phyloP scores from a whole-genome alignment of 2,888 invertebrate genomes.

The Eubasilissa splendida region DNA sequence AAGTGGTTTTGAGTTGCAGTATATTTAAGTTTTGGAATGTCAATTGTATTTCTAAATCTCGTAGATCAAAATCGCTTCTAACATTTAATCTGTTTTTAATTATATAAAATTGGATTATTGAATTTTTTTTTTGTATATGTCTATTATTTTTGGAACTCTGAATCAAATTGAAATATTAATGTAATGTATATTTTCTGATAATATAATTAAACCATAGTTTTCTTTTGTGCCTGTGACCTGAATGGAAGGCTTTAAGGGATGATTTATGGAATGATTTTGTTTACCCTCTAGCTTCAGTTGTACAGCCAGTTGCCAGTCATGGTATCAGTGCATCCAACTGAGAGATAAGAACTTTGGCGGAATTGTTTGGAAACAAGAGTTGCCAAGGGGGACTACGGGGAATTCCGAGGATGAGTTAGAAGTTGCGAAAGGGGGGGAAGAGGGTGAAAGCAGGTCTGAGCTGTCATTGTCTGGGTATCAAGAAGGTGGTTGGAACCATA shows the following conservation, averaged over 20 bases:
- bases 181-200: neutral
- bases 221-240: neutral
- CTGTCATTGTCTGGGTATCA: no score
- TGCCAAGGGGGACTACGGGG: conserved; percentile 18
- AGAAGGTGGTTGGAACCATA: no score
- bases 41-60: no score
- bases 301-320: conserved; percentile 54
- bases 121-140: no score
- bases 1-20: no score
- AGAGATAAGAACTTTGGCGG: conserved; percentile 54
- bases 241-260: conserved; percentile 37
- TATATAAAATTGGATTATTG: no score
- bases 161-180: neutral
- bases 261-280: conserved; percentile 54
- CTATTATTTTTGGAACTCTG: no score
- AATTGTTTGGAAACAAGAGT: conserved; percentile 47
- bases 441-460: neutral
- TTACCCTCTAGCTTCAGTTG: conserved; percentile 36
- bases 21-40: no score
- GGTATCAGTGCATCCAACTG: conserved; percentile 55
- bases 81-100: no score
- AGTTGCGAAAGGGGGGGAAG: neutral
- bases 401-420: neutral
- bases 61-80: no score
- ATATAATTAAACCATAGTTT: neutral